Conservation (phyloP, 2,797 vertebrate species). For the Thripadectes ignobilis region DNA sequence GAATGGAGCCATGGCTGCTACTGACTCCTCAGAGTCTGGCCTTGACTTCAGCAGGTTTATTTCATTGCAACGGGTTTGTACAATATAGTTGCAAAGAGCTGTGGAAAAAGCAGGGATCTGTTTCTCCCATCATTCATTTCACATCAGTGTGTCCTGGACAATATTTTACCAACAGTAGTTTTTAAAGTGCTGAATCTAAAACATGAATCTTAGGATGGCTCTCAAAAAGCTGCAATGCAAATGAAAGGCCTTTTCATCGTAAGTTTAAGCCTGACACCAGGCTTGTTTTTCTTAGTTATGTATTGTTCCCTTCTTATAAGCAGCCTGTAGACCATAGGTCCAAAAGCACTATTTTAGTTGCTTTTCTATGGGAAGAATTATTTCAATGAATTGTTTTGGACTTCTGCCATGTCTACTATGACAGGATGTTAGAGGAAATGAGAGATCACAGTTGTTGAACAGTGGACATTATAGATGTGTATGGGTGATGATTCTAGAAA, state of each 20-base stretch:
- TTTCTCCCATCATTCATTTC: accelerated
- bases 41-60: neutral
- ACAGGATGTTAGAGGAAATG: neutral
- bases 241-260: neutral
- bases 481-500: neutral
- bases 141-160: accelerated
- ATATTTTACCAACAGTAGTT: neutral
- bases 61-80: neutral
- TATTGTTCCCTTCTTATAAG: neutral
- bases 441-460: neutral
- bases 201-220: accelerated
- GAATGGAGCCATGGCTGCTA: accelerated
- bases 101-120: neutral
- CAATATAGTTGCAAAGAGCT: neutral
- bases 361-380: neutral
- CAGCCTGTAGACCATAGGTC: neutral
- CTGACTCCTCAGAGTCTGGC: neutral
- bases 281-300: neutral
- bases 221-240: neutral
- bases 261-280: neutral
- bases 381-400: neutral
- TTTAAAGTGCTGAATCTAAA: neutral
- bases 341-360: neutral
- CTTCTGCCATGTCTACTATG: neutral
- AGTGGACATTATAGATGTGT: neutral